Evolutionary conservation across 37 sponge, comb jelly and placozoan genomes (phyloP).

Genomic region (Hormiphora californensis): DNA sequence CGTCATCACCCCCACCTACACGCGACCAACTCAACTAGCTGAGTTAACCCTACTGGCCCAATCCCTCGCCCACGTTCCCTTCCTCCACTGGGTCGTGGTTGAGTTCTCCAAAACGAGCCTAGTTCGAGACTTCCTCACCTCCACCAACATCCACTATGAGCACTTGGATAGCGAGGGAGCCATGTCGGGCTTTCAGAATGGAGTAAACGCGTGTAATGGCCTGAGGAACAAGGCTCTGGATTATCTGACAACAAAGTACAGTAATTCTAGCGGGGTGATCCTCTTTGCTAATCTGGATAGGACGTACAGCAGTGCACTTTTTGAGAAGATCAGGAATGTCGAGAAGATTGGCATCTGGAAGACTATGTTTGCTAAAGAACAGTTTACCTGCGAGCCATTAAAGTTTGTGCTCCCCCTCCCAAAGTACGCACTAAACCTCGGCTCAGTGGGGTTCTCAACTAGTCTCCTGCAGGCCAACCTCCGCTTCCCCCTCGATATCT

Average conservation of each 20-base stretch:
- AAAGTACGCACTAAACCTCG: conserved; percentile 13
- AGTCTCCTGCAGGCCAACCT: background rate
- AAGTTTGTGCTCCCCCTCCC: background rate
- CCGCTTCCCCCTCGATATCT: background rate
- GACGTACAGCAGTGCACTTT: conserved; percentile 76
- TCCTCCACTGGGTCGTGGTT: conserved; percentile 86
- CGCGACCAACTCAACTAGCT: conserved; percentile 88
- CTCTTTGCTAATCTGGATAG: conserved; percentile 97
- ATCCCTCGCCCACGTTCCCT: conserved; percentile 77
- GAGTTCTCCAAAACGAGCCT: conserved; percentile 80
- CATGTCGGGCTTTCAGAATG: background rate
- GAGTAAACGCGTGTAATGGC: background rate
- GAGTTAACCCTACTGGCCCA: conserved; percentile 87
- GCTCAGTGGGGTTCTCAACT: conserved; percentile 34
- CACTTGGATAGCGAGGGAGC: conserved; percentile 14
- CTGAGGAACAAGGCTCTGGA: conserved; percentile 25
- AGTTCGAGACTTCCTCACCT: conserved; percentile 62
- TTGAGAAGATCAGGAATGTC: conserved; percentile 70
- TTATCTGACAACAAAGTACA: background rate
- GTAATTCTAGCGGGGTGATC: conserved; percentile 66
- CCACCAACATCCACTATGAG: background rate
- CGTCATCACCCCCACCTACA: conserved; percentile 91
- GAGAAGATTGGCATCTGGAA: conserved; percentile 17
- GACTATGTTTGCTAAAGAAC: conserved; percentile 15
- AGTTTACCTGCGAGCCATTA: conserved; percentile 1